Evolutionary conservation across 2,888 invertebrate genomes (phyloP).

Genomic region (Hedychridium roseum): DNA sequence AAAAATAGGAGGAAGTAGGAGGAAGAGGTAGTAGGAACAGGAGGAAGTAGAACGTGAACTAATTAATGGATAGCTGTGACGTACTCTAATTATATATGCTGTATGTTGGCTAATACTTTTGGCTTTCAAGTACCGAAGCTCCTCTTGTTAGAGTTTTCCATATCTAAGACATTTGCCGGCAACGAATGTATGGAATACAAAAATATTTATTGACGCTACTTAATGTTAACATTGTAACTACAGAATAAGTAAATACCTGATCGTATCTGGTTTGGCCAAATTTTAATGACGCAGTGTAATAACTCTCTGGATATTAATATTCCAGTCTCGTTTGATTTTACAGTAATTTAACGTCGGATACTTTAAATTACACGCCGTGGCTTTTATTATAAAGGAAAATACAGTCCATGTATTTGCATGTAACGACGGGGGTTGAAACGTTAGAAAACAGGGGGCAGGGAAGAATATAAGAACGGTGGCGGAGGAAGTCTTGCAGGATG

Average conservation of each 20-base stretch:
- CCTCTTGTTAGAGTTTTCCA: too few species aligned
- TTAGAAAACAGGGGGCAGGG: conserved; percentile 22
- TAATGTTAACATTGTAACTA: too few species aligned
- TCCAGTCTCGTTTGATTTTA: not conserved
- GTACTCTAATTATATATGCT: conserved; percentile 63
- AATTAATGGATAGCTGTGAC: conserved; percentile 63
- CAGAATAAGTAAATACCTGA: too few species aligned
- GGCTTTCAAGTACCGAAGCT: too few species aligned
- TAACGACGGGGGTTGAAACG: conserved; percentile 42
- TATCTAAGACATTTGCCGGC: too few species aligned
- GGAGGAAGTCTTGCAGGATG: conserved; percentile 20
- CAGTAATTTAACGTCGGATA: conserved; percentile 40
- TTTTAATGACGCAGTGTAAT: too few species aligned
- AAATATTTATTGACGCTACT: too few species aligned
- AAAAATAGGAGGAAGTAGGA: not conserved
- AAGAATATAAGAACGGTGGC: conserved; percentile 38
- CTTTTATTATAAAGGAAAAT: conserved; percentile 59
- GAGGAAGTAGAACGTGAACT: conserved; percentile 43
- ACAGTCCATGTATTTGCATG: conserved; percentile 56
- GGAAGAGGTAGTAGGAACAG: conserved; percentile 18
- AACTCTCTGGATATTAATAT: not conserved
- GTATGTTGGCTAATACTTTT: too few species aligned
- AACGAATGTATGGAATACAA: too few species aligned
- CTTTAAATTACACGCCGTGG: conserved; percentile 49
- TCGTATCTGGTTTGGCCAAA: too few species aligned